phyloP scores from a whole-genome alignment of 2,888 invertebrate genomes.

The Sarcophaga rosellei region DNA sequence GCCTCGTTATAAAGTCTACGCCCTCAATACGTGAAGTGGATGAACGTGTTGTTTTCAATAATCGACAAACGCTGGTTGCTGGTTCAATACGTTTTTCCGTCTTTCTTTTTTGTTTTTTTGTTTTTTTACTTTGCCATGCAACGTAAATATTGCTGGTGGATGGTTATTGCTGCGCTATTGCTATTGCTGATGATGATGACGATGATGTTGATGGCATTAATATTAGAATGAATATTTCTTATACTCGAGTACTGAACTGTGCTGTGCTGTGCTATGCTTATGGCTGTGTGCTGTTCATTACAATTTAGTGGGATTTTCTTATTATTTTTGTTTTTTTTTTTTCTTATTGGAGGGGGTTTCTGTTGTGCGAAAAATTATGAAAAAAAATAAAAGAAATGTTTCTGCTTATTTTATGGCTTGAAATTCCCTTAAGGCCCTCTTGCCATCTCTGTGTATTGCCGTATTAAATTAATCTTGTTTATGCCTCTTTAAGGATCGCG shows the following conservation, averaged over 20 bases:
- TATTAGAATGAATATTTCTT: neutral
- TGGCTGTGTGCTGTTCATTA: slow-evolving; percentile 46
- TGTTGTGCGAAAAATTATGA: slow-evolving; percentile 19
- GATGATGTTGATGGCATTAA: slow-evolving; percentile 53
- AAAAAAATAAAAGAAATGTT: slow-evolving; percentile 28
- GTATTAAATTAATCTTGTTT: slow-evolving; percentile 45
- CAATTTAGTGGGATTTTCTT: slow-evolving; percentile 24
- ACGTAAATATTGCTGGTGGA: slow-evolving; percentile 38
- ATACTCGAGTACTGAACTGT: neutral
- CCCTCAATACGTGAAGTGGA: slow-evolving; percentile 71
- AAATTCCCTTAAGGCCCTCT: slow-evolving; percentile 58
- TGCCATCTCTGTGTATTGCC: slow-evolving; percentile 50
- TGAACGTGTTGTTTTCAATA: slow-evolving; percentile 68
- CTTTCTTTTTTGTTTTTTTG: slow-evolving; percentile 14
- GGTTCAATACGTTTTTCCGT: neutral
- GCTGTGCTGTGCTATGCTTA: too few relatives aligned
- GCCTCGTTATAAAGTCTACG: slow-evolving; percentile 73
- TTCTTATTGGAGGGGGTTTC: neutral
- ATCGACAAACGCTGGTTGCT: slow-evolving; percentile 59
- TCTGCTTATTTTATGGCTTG: slow-evolving; percentile 55
- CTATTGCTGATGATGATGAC: slow-evolving; percentile 45
- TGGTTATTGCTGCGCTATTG: slow-evolving; percentile 2
- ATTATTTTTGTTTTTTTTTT: slow-evolving; percentile 14
- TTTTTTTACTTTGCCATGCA: slow-evolving; percentile 42
- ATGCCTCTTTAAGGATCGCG: neutral